Base-by-base conservation (phyloP, 2,797 vertebrate species). In the Takifugu rubripes region DNA sequence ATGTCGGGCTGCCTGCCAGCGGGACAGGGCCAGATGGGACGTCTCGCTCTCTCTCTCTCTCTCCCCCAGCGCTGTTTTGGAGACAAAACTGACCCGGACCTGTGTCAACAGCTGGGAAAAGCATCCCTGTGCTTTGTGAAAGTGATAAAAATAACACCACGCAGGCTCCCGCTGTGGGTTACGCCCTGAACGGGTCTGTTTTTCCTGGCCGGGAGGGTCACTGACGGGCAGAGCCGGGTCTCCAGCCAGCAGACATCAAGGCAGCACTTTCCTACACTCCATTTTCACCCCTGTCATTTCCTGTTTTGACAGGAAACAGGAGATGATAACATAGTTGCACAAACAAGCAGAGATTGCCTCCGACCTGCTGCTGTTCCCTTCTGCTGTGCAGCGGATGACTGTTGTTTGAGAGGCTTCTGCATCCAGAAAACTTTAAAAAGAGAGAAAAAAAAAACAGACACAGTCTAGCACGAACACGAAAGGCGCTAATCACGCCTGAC, bases 301-400 rank as follows among this genome's bases (percentile, higher is more conserved):
- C 91, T 92, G 91, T 93, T 92, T 92, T 92, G 87, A 91, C 90
- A 90, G 90, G 91, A 93, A 91, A 86, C 83, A 79, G 85, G 78
- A 83, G 86, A 88, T 83, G 90, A 93, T 91, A 87, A 86, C 88
- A 83, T 59, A 59, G 66, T 78, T 60, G 52, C 73, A 77, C 84
- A 91, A 90, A 90, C 87, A 89, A 80, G 73, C 68, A 65, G 79
- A 72, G 77, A 70, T 72, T 66, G 78, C 81, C 80, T 83, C 72
- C 64, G 63, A 81, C 76, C 80, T 77, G 79, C 75, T 76, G 83
- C 77, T 54, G 21, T 16, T 66, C 77, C 68, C 43, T 59, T 82
- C 80, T 75, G 69, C 24, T 67, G 64, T 59, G 64, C 64, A 24
- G 61, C 11, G 49, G 53, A 61, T 14, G 57, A 75, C 56, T 82